Evolutionary conservation across 2,797 vertebrate genomes (phyloP).

Genomic region (Megalops cyprinoides): DNA sequence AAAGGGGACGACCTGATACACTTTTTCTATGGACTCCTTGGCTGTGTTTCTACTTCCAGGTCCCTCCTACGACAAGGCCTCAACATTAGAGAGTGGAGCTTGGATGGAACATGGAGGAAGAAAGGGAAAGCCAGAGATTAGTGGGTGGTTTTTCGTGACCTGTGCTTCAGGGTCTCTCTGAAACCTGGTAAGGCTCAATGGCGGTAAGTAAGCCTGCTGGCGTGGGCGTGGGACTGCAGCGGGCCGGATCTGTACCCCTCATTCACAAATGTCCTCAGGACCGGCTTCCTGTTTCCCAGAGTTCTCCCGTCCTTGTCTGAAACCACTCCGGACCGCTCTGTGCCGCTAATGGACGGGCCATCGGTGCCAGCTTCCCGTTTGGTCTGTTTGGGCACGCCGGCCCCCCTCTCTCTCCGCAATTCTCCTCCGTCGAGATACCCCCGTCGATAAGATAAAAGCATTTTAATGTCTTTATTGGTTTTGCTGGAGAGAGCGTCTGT

Average conservation of each 20-base stretch:
- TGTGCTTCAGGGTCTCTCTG: not conserved
- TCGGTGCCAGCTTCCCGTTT: conserved; percentile 39
- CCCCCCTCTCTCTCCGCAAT: conserved; percentile 52
- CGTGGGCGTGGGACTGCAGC: not conserved
- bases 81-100: not conserved
- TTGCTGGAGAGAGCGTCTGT: conserved; percentile 36
- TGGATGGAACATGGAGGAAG: not conserved
- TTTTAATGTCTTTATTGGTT: conserved; percentile 57
- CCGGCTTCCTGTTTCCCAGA: not conserved
- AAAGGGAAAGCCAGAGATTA: not conserved
- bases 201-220: not conserved
- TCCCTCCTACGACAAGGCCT: not conserved
- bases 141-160: conserved; percentile 14
- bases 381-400: conserved; percentile 58
- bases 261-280: conserved; percentile 15
- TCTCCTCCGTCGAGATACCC: conserved; percentile 42
- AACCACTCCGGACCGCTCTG: not conserved
- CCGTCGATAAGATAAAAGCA: conserved; percentile 54
- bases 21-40: conserved; percentile 16
- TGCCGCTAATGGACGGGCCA: conserved; percentile 30
- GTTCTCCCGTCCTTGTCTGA: not conserved
- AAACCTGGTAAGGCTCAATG: conserved; percentile 15
- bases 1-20: not conserved
- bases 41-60: conserved; percentile 20
- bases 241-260: not conserved